A percentile compares a stretch with the other conserved stretches of the same genome.
phyloP scores from a whole-genome alignment of 2,888 invertebrate species.

The Eurytoma adleriae region DNA sequence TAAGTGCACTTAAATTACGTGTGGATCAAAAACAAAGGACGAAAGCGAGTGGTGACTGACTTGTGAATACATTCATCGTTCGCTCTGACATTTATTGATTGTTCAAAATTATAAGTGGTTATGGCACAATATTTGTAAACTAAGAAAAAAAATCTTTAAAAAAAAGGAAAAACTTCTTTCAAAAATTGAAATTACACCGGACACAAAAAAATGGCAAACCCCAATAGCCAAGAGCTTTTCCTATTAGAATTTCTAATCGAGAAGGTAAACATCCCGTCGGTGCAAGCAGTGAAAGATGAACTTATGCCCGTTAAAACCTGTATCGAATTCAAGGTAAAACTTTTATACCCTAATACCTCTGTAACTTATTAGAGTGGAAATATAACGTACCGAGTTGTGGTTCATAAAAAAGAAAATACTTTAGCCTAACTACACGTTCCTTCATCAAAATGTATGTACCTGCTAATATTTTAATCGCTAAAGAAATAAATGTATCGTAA shows the following conservation, averaged over 20 bases:
- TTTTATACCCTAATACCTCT: not conserved
- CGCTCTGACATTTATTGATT: not conserved
- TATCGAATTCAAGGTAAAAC: conserved; percentile 78
- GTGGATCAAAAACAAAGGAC: conserved; percentile 23
- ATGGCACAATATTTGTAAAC: conserved; percentile 1
- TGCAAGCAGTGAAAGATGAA: conserved; percentile 69
- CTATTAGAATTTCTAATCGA: conserved; percentile 82
- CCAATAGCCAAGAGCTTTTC: conserved; percentile 74
- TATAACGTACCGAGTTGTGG: too few relatives aligned
- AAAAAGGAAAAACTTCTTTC: conserved; percentile 11
- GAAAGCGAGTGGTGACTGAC: conserved; percentile 25
- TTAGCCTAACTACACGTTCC: too few relatives aligned
- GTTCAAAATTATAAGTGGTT: conserved; percentile 36
- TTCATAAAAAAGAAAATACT: too few relatives aligned
- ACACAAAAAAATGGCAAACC: conserved; percentile 59
- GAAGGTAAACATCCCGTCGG: conserved; percentile 72
- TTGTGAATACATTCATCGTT: not conserved
- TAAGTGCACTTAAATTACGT: not conserved
- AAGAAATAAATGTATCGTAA: too few relatives aligned
- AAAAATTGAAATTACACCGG: conserved; percentile 11
- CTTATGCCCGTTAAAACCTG: conserved; percentile 77
- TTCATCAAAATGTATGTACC: too few relatives aligned
- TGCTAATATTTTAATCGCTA: too few relatives aligned
- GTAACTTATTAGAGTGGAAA: not conserved
- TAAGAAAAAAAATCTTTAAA: conserved; percentile 4